phyloP scores from a whole-genome alignment of 1,140 invertebrate species.

The Chelonus insularis region DNA sequence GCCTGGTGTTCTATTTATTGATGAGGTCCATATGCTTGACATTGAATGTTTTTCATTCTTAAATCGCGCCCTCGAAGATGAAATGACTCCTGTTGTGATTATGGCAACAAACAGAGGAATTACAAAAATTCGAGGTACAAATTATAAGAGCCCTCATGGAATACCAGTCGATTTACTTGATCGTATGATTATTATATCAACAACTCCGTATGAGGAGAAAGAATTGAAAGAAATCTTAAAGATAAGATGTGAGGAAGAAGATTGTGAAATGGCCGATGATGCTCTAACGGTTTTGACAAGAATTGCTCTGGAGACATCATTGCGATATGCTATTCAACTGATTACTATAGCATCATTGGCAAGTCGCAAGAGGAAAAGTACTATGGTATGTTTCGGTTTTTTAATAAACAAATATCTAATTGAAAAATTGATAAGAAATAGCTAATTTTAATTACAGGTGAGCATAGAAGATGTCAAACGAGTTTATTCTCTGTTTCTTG shows the following conservation, averaged over 20 bases:
- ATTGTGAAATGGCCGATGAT: constrained; percentile 92
- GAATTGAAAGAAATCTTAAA: constrained; percentile 92
- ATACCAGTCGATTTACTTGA: constrained; percentile 96
- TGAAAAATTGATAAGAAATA: too few species aligned
- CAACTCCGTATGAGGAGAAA: constrained; percentile 83
- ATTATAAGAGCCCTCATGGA: constrained; percentile 92
- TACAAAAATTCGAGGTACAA: constrained; percentile 92
- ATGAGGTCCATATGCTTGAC: constrained; percentile 96
- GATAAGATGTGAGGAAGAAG: constrained; percentile 95
- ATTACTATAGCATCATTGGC: constrained; percentile 95
- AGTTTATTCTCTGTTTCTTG: constrained; percentile 71
- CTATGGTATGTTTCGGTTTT: too few species aligned
- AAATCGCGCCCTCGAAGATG: constrained; percentile 94
- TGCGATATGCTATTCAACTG: constrained; percentile 97
- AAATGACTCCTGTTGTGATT: constrained; percentile 96
- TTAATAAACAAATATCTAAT: too few species aligned
- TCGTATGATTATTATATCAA: constrained; percentile 93
- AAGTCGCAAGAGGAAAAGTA: constrained; percentile 79
- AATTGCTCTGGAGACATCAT: constrained; percentile 89
- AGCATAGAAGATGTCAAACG: constrained; percentile 91
- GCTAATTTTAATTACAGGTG: constrained; percentile 58
- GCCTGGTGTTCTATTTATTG: constrained; percentile 91
- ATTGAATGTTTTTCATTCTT: constrained; percentile 99
- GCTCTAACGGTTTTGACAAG: constrained; percentile 89
- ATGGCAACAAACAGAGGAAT: constrained; percentile 99